These are phyloP conservation scores for Lysandra coridon DNA, from an alignment of 2,888 invertebrate genomes.

Conservation along the genomic window DNA sequence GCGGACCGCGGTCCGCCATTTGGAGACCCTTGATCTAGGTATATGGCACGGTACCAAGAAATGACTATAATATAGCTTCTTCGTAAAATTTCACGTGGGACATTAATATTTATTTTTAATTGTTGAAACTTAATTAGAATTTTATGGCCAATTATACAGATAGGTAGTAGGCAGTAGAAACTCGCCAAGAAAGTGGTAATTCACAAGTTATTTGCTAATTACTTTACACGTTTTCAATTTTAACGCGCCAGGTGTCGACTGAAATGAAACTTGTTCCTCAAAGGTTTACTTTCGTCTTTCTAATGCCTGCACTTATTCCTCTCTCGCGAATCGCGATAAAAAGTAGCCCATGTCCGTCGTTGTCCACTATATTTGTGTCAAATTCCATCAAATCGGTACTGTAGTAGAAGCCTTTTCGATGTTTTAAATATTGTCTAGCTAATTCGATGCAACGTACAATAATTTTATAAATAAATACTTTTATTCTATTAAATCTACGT, in stretches of 20 bases:
- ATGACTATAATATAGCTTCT: background rate
- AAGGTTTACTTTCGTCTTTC: background rate
- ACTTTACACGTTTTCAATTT: background rate
- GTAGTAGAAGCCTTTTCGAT: too few species aligned
- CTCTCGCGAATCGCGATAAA: background rate
- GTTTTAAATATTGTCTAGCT: too few species aligned
- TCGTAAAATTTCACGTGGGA: background rate
- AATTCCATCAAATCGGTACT: background rate
- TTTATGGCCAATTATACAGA: background rate
- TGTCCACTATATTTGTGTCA: background rate
- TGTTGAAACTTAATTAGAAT: background rate
- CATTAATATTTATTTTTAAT: background rate
- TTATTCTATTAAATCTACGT: too few species aligned
- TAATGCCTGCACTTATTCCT: background rate
- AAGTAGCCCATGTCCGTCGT: background rate
- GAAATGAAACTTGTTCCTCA: background rate
- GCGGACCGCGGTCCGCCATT: too few species aligned
- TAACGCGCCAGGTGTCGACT: background rate
- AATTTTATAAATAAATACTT: too few species aligned
- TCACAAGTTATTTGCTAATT: constrained; percentile 8
- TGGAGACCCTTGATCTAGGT: too few species aligned
- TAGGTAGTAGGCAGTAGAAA: background rate
- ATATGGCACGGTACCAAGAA: too few species aligned
- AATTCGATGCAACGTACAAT: too few species aligned
- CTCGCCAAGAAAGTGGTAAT: constrained; percentile 1